Base-by-base conservation (phyloP, 2,113 vertebrate species). In the Peromyscus leucopus region DNA sequence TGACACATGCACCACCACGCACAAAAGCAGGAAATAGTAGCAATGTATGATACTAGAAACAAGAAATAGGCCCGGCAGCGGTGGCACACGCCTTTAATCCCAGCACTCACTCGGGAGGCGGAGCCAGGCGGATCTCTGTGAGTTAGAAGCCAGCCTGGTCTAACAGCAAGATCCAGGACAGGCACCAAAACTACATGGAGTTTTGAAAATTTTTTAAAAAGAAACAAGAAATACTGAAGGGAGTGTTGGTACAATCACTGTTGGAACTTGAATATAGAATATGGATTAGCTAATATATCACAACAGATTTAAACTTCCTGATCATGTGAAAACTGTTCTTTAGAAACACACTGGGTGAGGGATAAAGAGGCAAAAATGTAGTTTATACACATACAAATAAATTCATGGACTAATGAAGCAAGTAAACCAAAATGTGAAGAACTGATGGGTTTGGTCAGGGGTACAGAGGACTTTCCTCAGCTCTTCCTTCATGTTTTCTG, bases 341-440 rank as follows among this genome's bases (percentile, higher is more conserved):
- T 90, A 39, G 71, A 96, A 95, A 72, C 36, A 93, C 4, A 36
- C 21, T 89, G 63, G 71, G 63, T 96, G 88, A 78, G 39, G 61
- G 33, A 96, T 69, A 42, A 89, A 76, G 17, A 91, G 24, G 39
- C n/a, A 71, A 55, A 48, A 46, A 85, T 31, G 57, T 75, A n/a
- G 90, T 31, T 65, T 19, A 69, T 6, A 57, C 0, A 21, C 1
- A 92, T 21, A 92, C 84, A 89, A 82, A 86, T 78, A 91, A 61
- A 89, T 1, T 69, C 39, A 69, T 55, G 69, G 55, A 90, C n/a
- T 76, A 28, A 78, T 28, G 75, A 97, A 88, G 13, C 65, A 91
- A 90, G 46, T 61, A 10, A 5, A 72, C 39, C 19, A 93, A 95
- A 89, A 76, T 91, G 36, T 72, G 69, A 97, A 78, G 71, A 91